phyloP scores from a whole-genome alignment of 2,888 invertebrate genomes.

The Oxystoma pomonae region DNA sequence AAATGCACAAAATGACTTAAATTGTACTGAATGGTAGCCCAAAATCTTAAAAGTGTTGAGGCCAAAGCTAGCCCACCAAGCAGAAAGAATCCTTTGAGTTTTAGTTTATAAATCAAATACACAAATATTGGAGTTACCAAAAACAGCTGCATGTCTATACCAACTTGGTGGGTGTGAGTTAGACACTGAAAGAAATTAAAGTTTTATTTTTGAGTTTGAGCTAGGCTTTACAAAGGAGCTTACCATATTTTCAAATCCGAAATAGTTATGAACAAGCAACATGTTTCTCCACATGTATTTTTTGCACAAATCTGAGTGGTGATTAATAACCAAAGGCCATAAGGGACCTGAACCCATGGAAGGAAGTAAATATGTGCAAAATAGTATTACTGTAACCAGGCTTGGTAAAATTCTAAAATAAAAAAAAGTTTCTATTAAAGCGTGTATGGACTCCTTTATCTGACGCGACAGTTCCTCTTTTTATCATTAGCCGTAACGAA shows the following conservation, averaged over 20 bases:
- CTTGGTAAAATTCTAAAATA: slow-evolving; percentile 56
- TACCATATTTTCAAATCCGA: slow-evolving; percentile 65
- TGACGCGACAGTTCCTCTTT: too few relatives aligned
- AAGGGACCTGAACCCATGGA: slow-evolving; percentile 59
- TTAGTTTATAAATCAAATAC: slow-evolving; percentile 54
- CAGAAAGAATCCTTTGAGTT: slow-evolving; percentile 47
- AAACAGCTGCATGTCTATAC: slow-evolving; percentile 65
- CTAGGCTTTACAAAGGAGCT: slow-evolving; percentile 8
- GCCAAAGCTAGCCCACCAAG: slow-evolving; percentile 48
- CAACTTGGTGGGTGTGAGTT: slow-evolving; percentile 65
- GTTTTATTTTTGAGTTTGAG: neutral
- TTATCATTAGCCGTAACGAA: too few relatives aligned
- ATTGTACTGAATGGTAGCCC: slow-evolving; percentile 53
- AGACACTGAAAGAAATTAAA: slow-evolving; percentile 50
- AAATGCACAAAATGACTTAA: slow-evolving; percentile 61
- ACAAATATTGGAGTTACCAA: slow-evolving; percentile 56
- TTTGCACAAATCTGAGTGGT: slow-evolving; percentile 61
- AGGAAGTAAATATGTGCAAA: slow-evolving; percentile 61
- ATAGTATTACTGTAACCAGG: slow-evolving; percentile 56
- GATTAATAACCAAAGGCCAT: slow-evolving; percentile 61
- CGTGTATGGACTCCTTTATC: too few relatives aligned
- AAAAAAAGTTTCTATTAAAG: neutral
- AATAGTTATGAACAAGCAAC: slow-evolving; percentile 63
- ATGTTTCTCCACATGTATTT: slow-evolving; percentile 64
- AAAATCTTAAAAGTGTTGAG: slow-evolving; percentile 57